Base-by-base conservation (phyloP, 2,797 vertebrate genomes). In the Picus viridis region DNA sequence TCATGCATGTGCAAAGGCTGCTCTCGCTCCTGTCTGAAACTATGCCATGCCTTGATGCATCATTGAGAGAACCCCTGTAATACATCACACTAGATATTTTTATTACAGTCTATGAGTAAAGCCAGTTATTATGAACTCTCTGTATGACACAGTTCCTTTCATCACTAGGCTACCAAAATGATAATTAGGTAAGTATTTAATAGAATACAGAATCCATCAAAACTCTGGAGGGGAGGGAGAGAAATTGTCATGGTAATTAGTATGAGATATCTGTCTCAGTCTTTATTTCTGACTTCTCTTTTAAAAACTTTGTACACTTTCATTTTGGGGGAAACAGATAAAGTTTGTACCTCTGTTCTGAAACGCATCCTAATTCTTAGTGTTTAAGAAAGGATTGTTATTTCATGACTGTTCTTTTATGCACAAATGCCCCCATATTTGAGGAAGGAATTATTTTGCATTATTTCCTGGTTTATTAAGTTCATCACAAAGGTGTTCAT, bases 1-100 rank as follows among this genome's bases (percentile, higher is more conserved):
- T 56, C n/a, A 14, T 27, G 5, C 0, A 0, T 18, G 1, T 23
- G 23, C 36, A 13, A 26, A 61, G 34, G 5, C 73, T 53, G 4
- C 6, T 47, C 17, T 34, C 61, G 15, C 19, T 63, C 54, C 41
- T 45, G 0, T 4, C 30, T 79, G 56, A 18, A 57, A 14, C 16
- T 56, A 2, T 7, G 17, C 8, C 16, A 3, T 10, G 70, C 11
- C 41, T 62, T 29, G 15, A 22, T 15, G 20, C 4, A 8, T 10
- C 29, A 29, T 29, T 24, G 62, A 2, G 3, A 86, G 22, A 77
- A 56, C 24, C 10, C 23, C 18, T 32, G 7, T 62, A 29, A 16
- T 67, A 29, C 14, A 20, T 83, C 47, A 34, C 36, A 19, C 16
- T 29, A 30, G 9, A 8, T 43, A 12, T 64, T 63, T 69, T 12